phyloP scores from a whole-genome alignment of 2,113 vertebrate genomes.

The Scomber scombrus region DNA sequence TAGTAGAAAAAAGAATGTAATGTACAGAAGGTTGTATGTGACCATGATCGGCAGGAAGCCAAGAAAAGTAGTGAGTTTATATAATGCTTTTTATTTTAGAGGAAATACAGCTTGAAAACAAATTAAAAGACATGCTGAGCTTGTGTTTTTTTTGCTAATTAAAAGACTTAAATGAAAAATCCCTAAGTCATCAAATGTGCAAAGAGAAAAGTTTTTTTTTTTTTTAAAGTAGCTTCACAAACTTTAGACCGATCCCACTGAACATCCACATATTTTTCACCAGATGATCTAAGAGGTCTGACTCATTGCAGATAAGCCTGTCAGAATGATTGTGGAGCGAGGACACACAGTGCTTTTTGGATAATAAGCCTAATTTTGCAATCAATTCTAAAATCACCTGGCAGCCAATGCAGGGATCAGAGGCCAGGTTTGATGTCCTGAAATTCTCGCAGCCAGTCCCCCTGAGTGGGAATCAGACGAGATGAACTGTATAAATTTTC shows the following conservation, averaged over 20 bases:
- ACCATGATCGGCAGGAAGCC: not conserved
- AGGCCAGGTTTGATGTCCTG: not conserved
- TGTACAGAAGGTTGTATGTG: conserved; percentile 4
- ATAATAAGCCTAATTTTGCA: not conserved
- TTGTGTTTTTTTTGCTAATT: not conserved
- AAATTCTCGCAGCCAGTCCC: not conserved
- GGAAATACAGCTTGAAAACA: not conserved
- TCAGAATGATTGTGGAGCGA: not conserved
- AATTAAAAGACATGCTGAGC: no score
- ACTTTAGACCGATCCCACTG: not conserved
- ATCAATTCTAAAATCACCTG: conserved; percentile 6
- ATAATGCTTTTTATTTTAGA: not conserved
- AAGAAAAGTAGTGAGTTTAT: not conserved
- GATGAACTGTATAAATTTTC: not conserved
- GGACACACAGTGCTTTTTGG: conserved; percentile 9
- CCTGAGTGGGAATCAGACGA: not conserved
- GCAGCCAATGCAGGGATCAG: not conserved
- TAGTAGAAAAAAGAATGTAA: not conserved
- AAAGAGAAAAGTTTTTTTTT: not conserved
- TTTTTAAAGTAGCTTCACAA: not conserved
- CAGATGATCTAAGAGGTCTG: no score
- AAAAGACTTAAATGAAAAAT: not conserved
- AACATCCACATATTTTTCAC: not conserved
- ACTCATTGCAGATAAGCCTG: not conserved
- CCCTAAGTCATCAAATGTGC: not conserved